Base-by-base conservation (phyloP, 2,888 invertebrate genomes). In the Catocala fraxini region DNA sequence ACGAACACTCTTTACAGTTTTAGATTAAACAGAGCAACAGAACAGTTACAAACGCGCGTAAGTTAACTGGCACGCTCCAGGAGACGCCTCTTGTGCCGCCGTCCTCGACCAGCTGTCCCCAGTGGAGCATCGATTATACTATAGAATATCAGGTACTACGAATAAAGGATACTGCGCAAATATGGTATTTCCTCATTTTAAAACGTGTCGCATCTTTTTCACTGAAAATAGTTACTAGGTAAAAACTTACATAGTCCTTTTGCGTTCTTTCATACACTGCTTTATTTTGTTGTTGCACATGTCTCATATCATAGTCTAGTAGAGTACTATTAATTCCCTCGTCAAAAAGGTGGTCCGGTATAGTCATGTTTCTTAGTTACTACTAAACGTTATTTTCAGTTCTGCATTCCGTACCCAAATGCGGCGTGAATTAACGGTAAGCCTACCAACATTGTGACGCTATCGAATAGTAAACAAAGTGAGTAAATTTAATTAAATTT, bases 401-500 rank as follows among this genome's bases (percentile, higher is more conserved):
- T 39, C 39, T 47, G 34, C 43, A 53, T 52, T 51, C 52, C 35
- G 15, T 5, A 15, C 33, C 12, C 34, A 65, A 58, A 56, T 48
- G 52, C 52, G 46, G 46, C 46, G 42, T 46, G 51, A 70, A 82
- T 75, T 80, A 81, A 81, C 75, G 69, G 69, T 62, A 41, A 13
- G 25, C 56, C 67, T 61, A 63, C 66, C 34, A 9, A 66, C 70
- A 61, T 71, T 78, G 71, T 69, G 85, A 80, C 83, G 75, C 82
- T 88, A 88, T 85, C 84, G 85, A 82, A 70, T 67, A 67, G 71
- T 84, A 83, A 90, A 89, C 89, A 89, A 84, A 65, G 65, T 75
- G 79, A 83, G 88, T 88, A 88, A 89, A 87, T 84, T 80, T 84
- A 82, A 91, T 93, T 89, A 92, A 92, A 90, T 81, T 91, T 90